Percentiles rank a stretch among this genome's conserved stretches.
phyloP scores from a whole-genome alignment of 2,888 invertebrate genomes.

The Crematogaster levior region DNA sequence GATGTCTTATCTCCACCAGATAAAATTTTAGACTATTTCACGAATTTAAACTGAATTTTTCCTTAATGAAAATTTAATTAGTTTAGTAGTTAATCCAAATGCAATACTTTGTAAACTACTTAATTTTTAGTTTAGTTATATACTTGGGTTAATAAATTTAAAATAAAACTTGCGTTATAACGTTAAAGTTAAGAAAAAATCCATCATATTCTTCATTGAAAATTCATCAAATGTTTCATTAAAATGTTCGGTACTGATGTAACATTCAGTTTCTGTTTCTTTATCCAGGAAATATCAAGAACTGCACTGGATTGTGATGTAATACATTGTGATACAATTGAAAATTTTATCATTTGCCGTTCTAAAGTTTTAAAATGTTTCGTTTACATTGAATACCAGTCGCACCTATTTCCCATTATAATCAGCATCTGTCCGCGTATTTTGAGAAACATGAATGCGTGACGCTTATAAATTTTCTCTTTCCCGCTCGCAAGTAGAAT shows the following conservation, averaged over 20 bases:
- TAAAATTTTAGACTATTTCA: background rate
- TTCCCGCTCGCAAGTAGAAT: conserved; percentile 64
- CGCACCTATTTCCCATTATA: conserved; percentile 24
- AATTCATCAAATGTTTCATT: background rate
- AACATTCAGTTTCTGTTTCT: background rate
- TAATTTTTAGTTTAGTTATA: background rate
- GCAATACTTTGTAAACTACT: background rate
- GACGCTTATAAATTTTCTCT: conserved; percentile 70
- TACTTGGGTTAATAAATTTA: background rate
- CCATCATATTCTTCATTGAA: background rate
- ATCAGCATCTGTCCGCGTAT: conserved; percentile 40
- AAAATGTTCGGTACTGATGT: background rate
- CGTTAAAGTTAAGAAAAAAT: background rate
- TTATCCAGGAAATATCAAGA: background rate
- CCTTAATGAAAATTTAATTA: background rate
- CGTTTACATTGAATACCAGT: conserved; percentile 8
- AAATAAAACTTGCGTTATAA: background rate
- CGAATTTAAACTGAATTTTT: background rate
- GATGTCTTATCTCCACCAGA: background rate
- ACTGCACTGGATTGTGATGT: background rate
- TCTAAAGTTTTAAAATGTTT: conserved; percentile 14
- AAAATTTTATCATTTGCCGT: conserved; percentile 32
- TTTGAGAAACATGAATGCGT: conserved; percentile 65
- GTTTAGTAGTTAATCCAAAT: background rate
- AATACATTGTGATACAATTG: too few species aligned